Evolutionary conservation across 2,888 invertebrate genomes (phyloP), one percentile per base, ranked within the genome.

Genomic region (Parnassius glacialis): DNA sequence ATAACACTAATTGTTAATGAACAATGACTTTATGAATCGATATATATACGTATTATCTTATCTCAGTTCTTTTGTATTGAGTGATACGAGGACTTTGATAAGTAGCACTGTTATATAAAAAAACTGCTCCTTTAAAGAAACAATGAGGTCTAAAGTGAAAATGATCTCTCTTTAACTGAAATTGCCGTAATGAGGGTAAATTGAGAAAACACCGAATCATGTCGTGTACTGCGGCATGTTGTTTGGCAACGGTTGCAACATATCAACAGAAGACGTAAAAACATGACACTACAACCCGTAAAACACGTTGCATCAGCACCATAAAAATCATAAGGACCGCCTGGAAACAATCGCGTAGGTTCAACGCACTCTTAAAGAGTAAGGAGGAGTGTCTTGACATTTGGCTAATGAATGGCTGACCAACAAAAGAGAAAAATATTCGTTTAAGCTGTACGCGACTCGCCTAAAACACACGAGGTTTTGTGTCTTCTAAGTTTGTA

Each of bases 371-470:
- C 76, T 72, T 68, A 67, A 82, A 88, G 85, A 11, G 48, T 48
- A 89, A 90, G 83, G 81, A 74, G 78, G 78, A 77, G 84, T 69
- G 67, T 48, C 57, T 76, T 76, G 76, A 83, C 85, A 86, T 84
- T 84, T 86, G 83, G 80, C 84, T 87, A 89, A 90, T 89, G 90
- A 89, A 90, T 89, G 80, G 83, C 82, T 79, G 79, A 80, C 79
- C 78, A 81, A 90, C 89, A 90, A 90, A 34, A 80, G 81, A 12
- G 74, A 71, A 73, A 74, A 79, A 80, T 80, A 82, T 81, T 78
- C 76, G 77, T 76, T 70, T 13, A 16, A 42, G 42, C 43, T 48
- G 12, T 3, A 53, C 56, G 9, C 50, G 3, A 16, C 53, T 45
- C 10, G 16, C 1, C 9, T 45, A 16, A 12, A 13, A 47, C 12